Base-by-base conservation (phyloP, 2,797 vertebrate genomes). In the Phalanger gymnotis region DNA sequence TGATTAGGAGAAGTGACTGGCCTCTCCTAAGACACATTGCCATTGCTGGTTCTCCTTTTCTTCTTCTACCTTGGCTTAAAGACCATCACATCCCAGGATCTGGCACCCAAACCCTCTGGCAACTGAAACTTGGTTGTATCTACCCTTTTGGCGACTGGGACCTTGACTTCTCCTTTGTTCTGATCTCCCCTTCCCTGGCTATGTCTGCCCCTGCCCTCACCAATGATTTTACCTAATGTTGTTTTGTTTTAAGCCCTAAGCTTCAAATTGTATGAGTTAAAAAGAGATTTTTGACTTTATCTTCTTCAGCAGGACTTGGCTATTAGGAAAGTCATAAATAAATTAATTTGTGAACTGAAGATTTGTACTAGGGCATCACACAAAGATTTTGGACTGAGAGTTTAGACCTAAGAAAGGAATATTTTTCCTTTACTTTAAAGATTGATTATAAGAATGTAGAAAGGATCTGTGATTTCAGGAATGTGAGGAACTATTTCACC, bases 231-330 rank as follows among this genome's bases (percentile, higher is more conserved):
- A 47, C 40, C 9, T 47, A 0, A 47, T 25, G 7, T 52, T 89
- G 14, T 53, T 73, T 90, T 54, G 53, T 91, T 93, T 93, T 96
- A 53, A n/a, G 89, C 58, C 92, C 92, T 53, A 94, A 30, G 73
- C 87, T 94, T 94, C 57, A 94, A 81, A 25, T 16, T 34, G 57
- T 30, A 25, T 16, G 53, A 92, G 12, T 89, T 93, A 95, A 94
- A 94, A 61, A 54, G 91, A 52, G 87, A 55, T 27, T 91, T 22
- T 55, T 31, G 61, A 53, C 34, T 91, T 11, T 27, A 25, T 40
- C 90, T 92, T 61, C 40, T 73, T 91, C 54, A 40, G 30, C 54
- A 73, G 6, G 5, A 54, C 31, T 93, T 93, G 30, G 51, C 53
- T 34, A 57, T 34, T 40, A 54, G 52, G 7, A 91, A 90, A 53